Conservation (phyloP, 2,888 invertebrate genomes). For the Torymus aiolomorphi region DNA sequence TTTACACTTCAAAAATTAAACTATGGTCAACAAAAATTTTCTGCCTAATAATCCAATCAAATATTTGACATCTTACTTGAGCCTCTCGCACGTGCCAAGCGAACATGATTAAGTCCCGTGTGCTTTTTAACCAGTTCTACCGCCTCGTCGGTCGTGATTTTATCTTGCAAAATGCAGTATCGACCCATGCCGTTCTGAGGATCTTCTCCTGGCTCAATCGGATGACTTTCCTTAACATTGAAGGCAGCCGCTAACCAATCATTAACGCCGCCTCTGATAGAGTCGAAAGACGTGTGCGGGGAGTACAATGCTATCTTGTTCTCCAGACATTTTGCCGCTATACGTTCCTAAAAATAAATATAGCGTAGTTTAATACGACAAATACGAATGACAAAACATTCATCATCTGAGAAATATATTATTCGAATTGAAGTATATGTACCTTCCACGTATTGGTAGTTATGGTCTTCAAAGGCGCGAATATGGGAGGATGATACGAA, state of each 20-base stretch:
- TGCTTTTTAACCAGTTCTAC: constrained; percentile 83
- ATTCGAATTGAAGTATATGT: constrained; percentile 47
- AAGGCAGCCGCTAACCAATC: constrained; percentile 93
- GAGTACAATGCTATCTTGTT: constrained; percentile 93
- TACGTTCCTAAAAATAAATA: constrained; percentile 81
- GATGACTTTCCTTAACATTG: constrained; percentile 66
- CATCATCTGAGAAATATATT: too few relatives aligned
- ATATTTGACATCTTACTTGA: constrained; percentile 67
- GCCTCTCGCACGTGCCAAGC: constrained; percentile 82
- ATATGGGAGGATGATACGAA: constrained; percentile 97
- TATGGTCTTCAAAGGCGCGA: constrained; percentile 87
- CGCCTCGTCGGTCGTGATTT: constrained; percentile 79
- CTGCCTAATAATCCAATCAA: neutral
- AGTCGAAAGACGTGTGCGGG: constrained; percentile 95
- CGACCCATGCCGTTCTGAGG: constrained; percentile 79
- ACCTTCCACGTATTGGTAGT: constrained; percentile 83
- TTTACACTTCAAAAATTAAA: too few relatives aligned
- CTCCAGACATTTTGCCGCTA: constrained; percentile 87
- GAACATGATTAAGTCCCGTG: constrained; percentile 82
- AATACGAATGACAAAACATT: neutral
- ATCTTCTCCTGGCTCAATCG: constrained; percentile 66
- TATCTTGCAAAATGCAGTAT: constrained; percentile 76
- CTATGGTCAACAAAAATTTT: too few relatives aligned
- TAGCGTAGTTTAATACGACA: neutral
- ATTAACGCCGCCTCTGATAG: constrained; percentile 89